Conservation (phyloP, 2,113 vertebrate genomes). For the Cyprinodon brontotheroides region DNA sequence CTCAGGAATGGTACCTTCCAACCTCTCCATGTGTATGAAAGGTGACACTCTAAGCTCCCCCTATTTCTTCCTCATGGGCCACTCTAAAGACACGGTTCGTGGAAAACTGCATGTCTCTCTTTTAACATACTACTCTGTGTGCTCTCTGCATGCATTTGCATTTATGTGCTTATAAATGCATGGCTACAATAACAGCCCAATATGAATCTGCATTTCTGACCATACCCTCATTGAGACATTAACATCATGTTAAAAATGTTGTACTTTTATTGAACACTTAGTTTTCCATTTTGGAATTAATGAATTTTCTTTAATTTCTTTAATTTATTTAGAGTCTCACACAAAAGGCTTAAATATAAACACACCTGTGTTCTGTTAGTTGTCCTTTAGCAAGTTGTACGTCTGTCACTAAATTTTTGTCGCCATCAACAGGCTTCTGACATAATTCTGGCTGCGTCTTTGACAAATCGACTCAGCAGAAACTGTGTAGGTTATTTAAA, state of each 20-base stretch:
- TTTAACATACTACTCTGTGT: conserved; percentile 60
- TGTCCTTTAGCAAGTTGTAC: background rate
- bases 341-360: background rate
- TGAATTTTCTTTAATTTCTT: no score
- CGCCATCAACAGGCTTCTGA: background rate
- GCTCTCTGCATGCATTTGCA: conserved; percentile 31
- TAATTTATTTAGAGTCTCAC: no score
- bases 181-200: conserved; percentile 18
- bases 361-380: background rate
- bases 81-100: conserved; percentile 99
- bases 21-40: conserved; percentile 99
- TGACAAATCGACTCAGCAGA: background rate
- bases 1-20: conserved; percentile 99
- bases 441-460: background rate
- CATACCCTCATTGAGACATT: background rate
- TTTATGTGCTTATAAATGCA: conserved; percentile 24
- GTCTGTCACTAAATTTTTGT: background rate
- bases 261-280: background rate
- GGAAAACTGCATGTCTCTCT: conserved; percentile 89
- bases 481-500: background rate
- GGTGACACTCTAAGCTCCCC: conserved; percentile 99
- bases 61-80: conserved; percentile 99
- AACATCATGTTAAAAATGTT: background rate
- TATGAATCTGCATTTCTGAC: background rate
- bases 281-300: background rate